Evolutionary conservation across 2,797 vertebrate species (phyloP), one percentile per base, ranked within the genome.

Genomic region (Channallabes apus): DNA sequence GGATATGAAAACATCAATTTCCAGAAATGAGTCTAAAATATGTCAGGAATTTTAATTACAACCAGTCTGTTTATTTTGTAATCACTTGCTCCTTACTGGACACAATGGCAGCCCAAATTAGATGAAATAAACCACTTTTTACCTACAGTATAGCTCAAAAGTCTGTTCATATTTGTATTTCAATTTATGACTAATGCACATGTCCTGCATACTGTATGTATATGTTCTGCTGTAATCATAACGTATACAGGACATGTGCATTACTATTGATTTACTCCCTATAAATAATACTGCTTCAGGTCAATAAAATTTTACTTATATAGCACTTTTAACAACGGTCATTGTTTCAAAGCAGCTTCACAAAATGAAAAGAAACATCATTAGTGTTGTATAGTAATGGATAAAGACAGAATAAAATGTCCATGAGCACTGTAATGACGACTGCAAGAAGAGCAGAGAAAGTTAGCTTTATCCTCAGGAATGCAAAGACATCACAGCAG

Each of bases 61-160:
- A 77, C 56, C 75, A 77, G 8, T 29, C 75, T 77, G 20, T 59
- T 59, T 77, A 77, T 77, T 77, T 77, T 59, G 17, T 20, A 77
- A 76, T 32, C 17, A 58, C 29, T 58, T 35, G 29, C 54, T 5
- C 18, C 54, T 22, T 35, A 22, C 8, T 32, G 54, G 51, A 76
- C 15, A 56, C 0, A 8, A 17, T 20, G 24, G 17, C 62, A 12
- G 22, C 22, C 35, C 20, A 71, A 71, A 71, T 15, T 0, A 41
- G 35, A 41, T 24, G 35, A 71, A 71, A 9, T 41, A 41, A 73
- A 51, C 17, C 27, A 15, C 56, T 76, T 56, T 46, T 56, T 15
- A 75, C 72, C n/a, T 56, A 75, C 6, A 35, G n/a, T 3, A 6
- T 38, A 54, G 46, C n/a, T 29, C n/a, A 29, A 51, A 75, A 29